Conservation (phyloP, 2,113 vertebrate genomes). For the Paramormyrops kingsleyae region DNA sequence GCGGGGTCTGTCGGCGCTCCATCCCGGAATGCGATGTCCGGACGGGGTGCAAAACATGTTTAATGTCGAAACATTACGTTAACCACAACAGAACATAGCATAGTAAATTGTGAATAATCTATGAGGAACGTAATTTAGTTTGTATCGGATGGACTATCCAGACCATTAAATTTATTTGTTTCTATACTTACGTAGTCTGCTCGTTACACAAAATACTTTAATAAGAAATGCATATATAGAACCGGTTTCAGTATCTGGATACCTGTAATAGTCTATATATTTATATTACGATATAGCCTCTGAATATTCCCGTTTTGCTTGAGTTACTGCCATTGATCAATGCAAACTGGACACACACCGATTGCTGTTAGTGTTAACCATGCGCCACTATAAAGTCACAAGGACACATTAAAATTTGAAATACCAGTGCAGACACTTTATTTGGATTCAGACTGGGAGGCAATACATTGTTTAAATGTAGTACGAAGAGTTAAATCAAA, state of each 20-base stretch:
- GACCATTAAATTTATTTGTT: background rate
- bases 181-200: background rate
- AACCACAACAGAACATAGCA: background rate
- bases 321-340: background rate
- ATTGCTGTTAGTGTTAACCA: background rate
- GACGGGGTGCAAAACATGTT: background rate
- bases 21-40: background rate
- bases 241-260: background rate
- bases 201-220: background rate
- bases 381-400: background rate
- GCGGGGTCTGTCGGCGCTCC: background rate
- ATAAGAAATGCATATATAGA: background rate
- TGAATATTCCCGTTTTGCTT: background rate
- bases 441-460: slow-evolving; percentile 44
- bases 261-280: background rate
- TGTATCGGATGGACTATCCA: background rate
- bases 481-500: slow-evolving; percentile 41
- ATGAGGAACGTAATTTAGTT: background rate
- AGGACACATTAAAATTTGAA: background rate
- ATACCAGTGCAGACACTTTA: slow-evolving; percentile 34
- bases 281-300: background rate
- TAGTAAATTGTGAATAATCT: background rate
- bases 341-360: background rate
- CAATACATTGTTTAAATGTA: slow-evolving; percentile 33
- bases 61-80: background rate